Percentiles rank a stretch among this genome's conserved stretches.
These are phyloP conservation scores for Eupithecia subfuscata DNA, from an alignment of 2,888 invertebrate genomes.

Conservation along the genomic window DNA sequence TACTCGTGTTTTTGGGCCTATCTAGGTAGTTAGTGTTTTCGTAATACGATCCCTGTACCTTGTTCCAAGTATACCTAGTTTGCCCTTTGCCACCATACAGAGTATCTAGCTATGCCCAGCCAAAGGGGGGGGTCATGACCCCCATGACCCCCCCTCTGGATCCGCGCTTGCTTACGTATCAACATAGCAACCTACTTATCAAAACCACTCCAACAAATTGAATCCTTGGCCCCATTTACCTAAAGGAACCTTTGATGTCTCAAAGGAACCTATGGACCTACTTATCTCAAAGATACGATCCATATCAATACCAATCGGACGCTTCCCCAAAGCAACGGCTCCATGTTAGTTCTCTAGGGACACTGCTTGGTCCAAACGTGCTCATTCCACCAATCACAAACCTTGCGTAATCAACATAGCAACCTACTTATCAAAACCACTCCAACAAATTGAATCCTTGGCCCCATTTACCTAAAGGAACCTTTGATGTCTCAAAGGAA, in stretches of 20 bases:
- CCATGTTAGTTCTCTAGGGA: background rate
- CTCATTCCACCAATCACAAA: too few relatives aligned
- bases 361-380: background rate
- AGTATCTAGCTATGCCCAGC: too few relatives aligned
- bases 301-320: background rate
- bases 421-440: slow-evolving; percentile 36
- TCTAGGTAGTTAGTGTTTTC: too few relatives aligned
- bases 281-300: slow-evolving; percentile 27
- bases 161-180: too few relatives aligned
- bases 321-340: background rate
- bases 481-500: slow-evolving; percentile 73
- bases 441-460: slow-evolving; percentile 47
- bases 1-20: too few relatives aligned
- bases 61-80: too few relatives aligned
- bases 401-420: background rate
- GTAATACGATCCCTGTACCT: too few relatives aligned
- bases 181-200: slow-evolving; percentile 24
- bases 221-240: slow-evolving; percentile 49
- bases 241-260: slow-evolving; percentile 67
- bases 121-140: too few relatives aligned
- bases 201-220: slow-evolving; percentile 42
- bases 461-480: slow-evolving; percentile 44
- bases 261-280: slow-evolving; percentile 66
- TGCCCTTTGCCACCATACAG: too few relatives aligned
- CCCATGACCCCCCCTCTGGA: too few relatives aligned